Percentiles rank a stretch among this genome's conserved stretches.
Evolutionary conservation across 2,888 invertebrate genomes (phyloP).

Genomic region (Amblyteles armatorius): DNA sequence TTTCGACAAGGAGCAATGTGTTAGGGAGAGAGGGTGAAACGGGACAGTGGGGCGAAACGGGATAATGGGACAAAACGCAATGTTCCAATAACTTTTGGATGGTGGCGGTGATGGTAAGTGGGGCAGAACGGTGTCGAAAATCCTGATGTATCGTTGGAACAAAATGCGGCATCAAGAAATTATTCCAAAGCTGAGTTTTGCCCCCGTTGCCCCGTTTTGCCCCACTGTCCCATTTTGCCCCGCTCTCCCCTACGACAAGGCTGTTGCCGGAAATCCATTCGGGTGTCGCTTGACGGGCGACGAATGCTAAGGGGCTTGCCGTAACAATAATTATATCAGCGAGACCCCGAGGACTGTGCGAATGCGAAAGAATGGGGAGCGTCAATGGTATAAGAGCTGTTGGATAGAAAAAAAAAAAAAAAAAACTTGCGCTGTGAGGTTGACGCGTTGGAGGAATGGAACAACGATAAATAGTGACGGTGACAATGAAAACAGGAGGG

Average conservation of each 20-base stretch:
- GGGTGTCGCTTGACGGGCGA: conserved; percentile 28
- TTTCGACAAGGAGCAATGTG: no score
- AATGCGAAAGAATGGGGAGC: conserved; percentile 39
- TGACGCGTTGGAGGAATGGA: conserved; percentile 19
- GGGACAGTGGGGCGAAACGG: no score
- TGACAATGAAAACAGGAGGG: conserved; percentile 57
- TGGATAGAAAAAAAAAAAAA: neutral
- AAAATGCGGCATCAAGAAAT: no score
- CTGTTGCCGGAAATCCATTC: conserved; percentile 31
- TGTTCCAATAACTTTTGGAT: no score
- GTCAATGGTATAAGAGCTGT: conserved; percentile 8
- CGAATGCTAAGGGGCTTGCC: conserved; percentile 68
- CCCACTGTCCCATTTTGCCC: no score
- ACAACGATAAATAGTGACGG: conserved; percentile 36
- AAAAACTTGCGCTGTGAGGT: conserved; percentile 11
- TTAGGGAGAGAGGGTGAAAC: no score
- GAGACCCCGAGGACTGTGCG: conserved; percentile 40
- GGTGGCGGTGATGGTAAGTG: no score
- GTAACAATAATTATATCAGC: conserved; percentile 79
- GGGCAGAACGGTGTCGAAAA: no score
- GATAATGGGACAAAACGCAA: no score
- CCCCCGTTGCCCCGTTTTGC: no score
- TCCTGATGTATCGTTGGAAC: no score
- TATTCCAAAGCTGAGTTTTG: no score
- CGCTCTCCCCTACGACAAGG: conserved; percentile 47